Base-by-base conservation (phyloP, 2,113 vertebrate species). In the Phodopus roborovskii region DNA sequence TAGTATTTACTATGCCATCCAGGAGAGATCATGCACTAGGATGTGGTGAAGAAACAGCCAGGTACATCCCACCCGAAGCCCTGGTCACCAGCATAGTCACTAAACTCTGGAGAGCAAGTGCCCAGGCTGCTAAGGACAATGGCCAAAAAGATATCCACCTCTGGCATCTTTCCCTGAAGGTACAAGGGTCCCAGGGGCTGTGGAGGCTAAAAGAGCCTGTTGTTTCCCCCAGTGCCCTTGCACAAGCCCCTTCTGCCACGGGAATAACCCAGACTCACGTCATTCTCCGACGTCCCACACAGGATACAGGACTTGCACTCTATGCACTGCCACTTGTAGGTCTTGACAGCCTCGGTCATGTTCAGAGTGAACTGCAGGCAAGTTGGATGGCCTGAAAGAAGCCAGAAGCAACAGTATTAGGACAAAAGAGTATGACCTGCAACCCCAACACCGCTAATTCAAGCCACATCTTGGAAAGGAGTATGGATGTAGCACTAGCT, bases 311-410 rank as follows among this genome's bases (percentile, higher is more conserved):
- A 99, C 98, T 99, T 99, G 99, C 99, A 99, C 98, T 99, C 99
- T 97, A 99, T 99, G 98, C 99, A 99, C 98, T 99, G 99, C 99
- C 99, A 99, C 98, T 99, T 99, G 99, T 99, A 99, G 94, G 99
- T 99, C 98, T 99, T 99, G 97, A 99, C 99, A 0, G 99, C 99
- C 98, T 99, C 99, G 30, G 99, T 99, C 99, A 99, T 99, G 98
- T 99, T 99, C 96, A 99, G 99, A 42, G 99, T 99, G 98, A 99
- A 99, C 98, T 99, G 99, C 98, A 99, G 99, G 97, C 99, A 99
- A 91, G 99, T 99, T 7, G 99, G 99, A 97, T 99, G 99, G 98
- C 99, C 99, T 99, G 98, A 91, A 97, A 97, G 96, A 98, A 98
- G 97, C 96, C 0, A 96, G 91, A 98, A 98, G 97, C 60, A 97